Percentiles rank a stretch among this genome's conserved stretches.
Conservation (phyloP, 2,888 invertebrate genomes). For the Troglohyphantes excavatus region DNA sequence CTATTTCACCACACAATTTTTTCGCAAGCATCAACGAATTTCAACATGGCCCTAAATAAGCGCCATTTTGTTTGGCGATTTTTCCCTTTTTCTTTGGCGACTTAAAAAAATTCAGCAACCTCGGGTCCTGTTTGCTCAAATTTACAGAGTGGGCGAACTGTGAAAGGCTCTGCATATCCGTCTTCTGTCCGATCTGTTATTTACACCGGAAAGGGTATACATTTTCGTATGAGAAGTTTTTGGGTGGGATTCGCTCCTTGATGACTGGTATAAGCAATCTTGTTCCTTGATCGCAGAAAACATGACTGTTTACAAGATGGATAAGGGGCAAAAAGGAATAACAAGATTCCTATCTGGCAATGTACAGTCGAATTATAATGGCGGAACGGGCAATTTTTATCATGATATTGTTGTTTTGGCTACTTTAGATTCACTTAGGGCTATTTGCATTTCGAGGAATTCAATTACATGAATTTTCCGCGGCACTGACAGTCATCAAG, state of each 20-base stretch:
- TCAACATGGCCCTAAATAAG: too few species aligned
- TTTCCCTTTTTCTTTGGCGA: too few species aligned
- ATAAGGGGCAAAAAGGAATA: background rate
- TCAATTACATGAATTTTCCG: background rate
- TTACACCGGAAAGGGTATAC: too few species aligned
- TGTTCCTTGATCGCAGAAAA: background rate
- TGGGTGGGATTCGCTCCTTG: background rate
- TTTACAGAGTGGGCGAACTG: slow-evolving; percentile 7
- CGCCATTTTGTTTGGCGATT: too few species aligned
- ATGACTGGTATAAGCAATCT: background rate
- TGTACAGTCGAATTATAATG: background rate
- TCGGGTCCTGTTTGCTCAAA: background rate
- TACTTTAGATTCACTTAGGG: background rate
- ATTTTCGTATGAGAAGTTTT: background rate
- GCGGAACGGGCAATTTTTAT: too few species aligned
- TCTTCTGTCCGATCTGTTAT: slow-evolving; percentile 9
- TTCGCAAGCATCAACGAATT: too few species aligned
- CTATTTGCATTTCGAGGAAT: background rate
- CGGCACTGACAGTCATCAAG: background rate
- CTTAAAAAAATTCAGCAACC: background rate
- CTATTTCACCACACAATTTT: too few species aligned
- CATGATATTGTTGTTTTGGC: background rate
- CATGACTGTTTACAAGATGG: background rate
- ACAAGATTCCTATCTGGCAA: background rate
- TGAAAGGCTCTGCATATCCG: background rate